Conservation (phyloP, 2,113 vertebrate genomes). For the Lathamus discolor region DNA sequence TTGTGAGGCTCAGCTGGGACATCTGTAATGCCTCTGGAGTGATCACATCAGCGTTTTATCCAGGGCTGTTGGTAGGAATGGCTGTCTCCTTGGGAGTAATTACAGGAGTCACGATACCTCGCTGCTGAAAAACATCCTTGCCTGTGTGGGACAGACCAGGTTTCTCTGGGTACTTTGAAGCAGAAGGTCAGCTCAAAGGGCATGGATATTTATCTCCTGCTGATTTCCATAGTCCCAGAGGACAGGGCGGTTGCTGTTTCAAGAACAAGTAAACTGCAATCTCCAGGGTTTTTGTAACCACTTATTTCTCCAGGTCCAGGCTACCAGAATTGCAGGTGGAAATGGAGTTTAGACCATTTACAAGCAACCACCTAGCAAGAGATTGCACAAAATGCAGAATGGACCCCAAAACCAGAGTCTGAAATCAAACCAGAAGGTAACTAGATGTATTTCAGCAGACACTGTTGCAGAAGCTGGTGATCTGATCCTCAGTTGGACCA, state of each 20-base stretch:
- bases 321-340: background rate
- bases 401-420: background rate
- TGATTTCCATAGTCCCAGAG: background rate
- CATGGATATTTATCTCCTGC: background rate
- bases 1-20: background rate
- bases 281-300: background rate
- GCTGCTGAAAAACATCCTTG: background rate
- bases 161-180: background rate
- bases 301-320: background rate
- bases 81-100: background rate
- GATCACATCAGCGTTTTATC: background rate
- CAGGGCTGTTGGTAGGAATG: background rate
- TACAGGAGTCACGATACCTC: background rate
- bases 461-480: background rate
- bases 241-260: background rate
- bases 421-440: background rate
- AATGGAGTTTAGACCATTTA: background rate
- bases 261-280: background rate
- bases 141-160: background rate
- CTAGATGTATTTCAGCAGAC: background rate
- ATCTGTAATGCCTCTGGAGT: background rate
- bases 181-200: background rate
- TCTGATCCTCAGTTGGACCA: background rate
- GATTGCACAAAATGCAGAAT: background rate
- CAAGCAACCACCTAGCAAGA: background rate